Evolutionary conservation across 2,113 vertebrate species (phyloP).

Genomic region (Propithecus coquereli): DNA sequence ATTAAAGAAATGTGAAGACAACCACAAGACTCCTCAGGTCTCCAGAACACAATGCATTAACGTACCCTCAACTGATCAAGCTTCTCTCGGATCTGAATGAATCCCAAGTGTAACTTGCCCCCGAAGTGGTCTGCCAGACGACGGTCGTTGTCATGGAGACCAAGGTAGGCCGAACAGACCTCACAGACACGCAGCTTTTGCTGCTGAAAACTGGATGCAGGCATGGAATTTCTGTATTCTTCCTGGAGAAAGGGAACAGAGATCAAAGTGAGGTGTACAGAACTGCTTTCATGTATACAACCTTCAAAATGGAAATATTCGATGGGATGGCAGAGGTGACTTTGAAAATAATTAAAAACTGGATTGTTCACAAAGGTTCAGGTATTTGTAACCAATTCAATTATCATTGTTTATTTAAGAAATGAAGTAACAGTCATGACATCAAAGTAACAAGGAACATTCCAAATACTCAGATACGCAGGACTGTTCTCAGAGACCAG

Average conservation of each 20-base stretch:
- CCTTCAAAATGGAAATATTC: not conserved
- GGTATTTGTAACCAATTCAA: not conserved
- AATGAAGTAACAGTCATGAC: not conserved
- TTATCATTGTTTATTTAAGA: not conserved
- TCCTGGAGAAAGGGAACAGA: constrained; percentile 82
- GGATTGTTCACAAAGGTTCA: not conserved
- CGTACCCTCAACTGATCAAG: constrained; percentile 94
- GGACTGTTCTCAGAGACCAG: not conserved
- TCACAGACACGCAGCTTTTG: constrained; percentile 98
- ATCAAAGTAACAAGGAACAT: not conserved
- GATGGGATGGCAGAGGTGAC: not conserved
- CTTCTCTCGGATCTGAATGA: constrained; percentile 99
- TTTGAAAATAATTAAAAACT: not conserved
- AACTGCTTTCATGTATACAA: not conserved
- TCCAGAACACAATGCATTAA: not conserved
- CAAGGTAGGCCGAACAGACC: constrained; percentile 97
- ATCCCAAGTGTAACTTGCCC: constrained; percentile 97
- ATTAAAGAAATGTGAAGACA: not conserved
- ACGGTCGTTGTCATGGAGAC: constrained; percentile 98
- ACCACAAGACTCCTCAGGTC: not conserved
- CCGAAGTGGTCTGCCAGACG: constrained; percentile 99
- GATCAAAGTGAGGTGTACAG: not conserved
- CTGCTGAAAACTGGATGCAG: constrained; percentile 98
- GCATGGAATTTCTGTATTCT: constrained; percentile 99
- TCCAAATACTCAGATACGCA: not conserved